A percentile compares a stretch with the other conserved stretches of the same genome.
Conservation (phyloP, 1,140 invertebrate genomes). For the Saccostrea glomerata region DNA sequence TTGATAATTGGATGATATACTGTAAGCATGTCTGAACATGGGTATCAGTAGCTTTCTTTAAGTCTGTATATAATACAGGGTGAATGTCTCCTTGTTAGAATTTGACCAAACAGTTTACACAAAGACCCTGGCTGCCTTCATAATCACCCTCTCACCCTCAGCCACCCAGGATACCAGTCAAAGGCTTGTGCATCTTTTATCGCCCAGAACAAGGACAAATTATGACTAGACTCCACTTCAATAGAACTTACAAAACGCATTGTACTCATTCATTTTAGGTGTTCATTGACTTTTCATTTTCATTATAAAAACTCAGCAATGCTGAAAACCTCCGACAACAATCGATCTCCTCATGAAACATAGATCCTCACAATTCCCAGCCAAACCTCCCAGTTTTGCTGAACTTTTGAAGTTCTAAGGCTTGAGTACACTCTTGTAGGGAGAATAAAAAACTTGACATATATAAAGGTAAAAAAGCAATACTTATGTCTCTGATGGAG, state of each 20-base stretch:
- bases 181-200: neutral
- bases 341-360: neutral
- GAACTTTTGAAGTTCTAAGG: neutral
- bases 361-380: neutral
- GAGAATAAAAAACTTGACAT: neutral
- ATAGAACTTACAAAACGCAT: neutral
- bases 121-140: neutral
- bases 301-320: neutral
- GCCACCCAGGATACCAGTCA: neutral
- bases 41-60: neutral
- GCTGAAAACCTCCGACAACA: neutral
- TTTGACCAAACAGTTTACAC: neutral
- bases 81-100: neutral
- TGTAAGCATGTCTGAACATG: too few species aligned
- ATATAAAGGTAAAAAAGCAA: neutral
- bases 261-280: neutral
- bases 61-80: neutral
- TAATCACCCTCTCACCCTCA: neutral
- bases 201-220: constrained; percentile 2
- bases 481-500: neutral
- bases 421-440: neutral
- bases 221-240: neutral
- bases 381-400: neutral
- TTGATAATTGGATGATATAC: too few species aligned
- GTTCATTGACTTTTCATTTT: constrained; percentile 13